These are phyloP conservation scores for Endotricha flammealis DNA, from an alignment of 2,888 invertebrate species.

Conservation along the genomic window DNA sequence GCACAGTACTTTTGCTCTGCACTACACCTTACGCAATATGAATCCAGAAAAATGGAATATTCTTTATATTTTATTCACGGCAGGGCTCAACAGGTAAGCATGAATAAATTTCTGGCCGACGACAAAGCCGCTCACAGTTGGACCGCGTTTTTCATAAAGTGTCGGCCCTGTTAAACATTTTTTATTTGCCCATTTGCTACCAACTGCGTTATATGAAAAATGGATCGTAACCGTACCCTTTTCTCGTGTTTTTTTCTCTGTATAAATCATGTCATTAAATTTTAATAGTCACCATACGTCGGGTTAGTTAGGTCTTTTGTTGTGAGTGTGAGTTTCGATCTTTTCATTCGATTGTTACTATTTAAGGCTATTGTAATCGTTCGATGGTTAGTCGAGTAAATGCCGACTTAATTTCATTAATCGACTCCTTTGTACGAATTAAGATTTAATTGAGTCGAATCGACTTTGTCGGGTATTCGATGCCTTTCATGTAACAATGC, in stretches of 20 bases:
- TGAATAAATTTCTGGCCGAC: conserved; percentile 70
- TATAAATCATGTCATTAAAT: conserved; percentile 79
- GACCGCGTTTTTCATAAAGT: conserved; percentile 74
- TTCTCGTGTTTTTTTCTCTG: conserved; percentile 63
- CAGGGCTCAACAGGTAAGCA: conserved; percentile 70
- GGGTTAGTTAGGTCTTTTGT: conserved; percentile 75
- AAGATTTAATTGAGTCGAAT: conserved; percentile 76
- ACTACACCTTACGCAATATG: conserved; percentile 59
- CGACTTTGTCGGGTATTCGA: conserved; percentile 51
- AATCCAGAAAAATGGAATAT: conserved; percentile 75
- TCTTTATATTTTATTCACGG: conserved; percentile 70
- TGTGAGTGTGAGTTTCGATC: conserved; percentile 47
- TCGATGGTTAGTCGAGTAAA: conserved; percentile 71
- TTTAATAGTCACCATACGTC: conserved; percentile 74
- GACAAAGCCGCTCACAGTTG: conserved; percentile 68
- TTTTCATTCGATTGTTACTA: conserved; percentile 74
- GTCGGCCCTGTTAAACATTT: conserved; percentile 74
- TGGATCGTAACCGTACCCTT: conserved; percentile 76
- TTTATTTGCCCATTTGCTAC: conserved; percentile 78
- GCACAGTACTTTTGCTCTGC: conserved; percentile 36
- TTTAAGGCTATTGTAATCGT: conserved; percentile 63
- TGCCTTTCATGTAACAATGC: conserved; percentile 45
- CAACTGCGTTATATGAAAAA: conserved; percentile 78
- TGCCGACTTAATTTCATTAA: conserved; percentile 78
- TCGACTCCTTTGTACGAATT: conserved; percentile 74